A percentile compares a stretch with the other conserved stretches of the same genome.
These are phyloP conservation scores for Fragum fragum DNA, from an alignment of 2,888 invertebrate genomes.

Conservation along the genomic window DNA sequence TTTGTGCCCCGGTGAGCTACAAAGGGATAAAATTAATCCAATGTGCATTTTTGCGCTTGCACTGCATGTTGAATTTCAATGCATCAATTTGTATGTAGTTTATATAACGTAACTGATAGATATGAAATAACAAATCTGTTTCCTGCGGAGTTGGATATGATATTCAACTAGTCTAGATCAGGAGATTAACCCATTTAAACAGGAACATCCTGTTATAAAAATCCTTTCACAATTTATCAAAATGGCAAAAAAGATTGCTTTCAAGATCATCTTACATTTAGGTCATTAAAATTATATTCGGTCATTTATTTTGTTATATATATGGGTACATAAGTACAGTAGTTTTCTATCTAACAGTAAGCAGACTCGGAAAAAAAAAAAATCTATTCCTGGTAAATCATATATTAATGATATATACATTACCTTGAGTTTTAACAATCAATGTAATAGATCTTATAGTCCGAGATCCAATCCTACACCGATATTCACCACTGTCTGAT, in stretches of 20 bases:
- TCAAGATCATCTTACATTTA: no score
- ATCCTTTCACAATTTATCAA: not conserved
- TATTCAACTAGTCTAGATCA: not conserved
- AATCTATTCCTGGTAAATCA: no score
- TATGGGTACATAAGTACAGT: no score
- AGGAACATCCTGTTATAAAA: not conserved
- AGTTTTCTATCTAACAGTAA: no score
- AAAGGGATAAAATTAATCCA: no score
- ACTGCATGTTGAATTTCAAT: not conserved
- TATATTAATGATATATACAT: no score
- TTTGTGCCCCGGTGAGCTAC: no score
- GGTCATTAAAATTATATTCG: no score
- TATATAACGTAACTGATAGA: not conserved
- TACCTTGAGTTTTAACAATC: constrained; percentile 61
- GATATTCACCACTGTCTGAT: constrained; percentile 62
- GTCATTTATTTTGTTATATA: no score
- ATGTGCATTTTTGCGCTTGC: not conserved
- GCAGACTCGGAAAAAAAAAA: no score
- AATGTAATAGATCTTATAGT: constrained; percentile 52
- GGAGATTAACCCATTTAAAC: not conserved
- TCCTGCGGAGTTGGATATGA: not conserved
- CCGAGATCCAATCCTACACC: constrained; percentile 58
- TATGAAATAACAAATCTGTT: not conserved
- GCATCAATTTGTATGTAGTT: not conserved
- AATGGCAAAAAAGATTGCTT: no score